Evolutionary conservation across 2,797 vertebrate species (phyloP), one percentile per base, ranked within the genome.

Genomic region (Sebastes cheni): DNA sequence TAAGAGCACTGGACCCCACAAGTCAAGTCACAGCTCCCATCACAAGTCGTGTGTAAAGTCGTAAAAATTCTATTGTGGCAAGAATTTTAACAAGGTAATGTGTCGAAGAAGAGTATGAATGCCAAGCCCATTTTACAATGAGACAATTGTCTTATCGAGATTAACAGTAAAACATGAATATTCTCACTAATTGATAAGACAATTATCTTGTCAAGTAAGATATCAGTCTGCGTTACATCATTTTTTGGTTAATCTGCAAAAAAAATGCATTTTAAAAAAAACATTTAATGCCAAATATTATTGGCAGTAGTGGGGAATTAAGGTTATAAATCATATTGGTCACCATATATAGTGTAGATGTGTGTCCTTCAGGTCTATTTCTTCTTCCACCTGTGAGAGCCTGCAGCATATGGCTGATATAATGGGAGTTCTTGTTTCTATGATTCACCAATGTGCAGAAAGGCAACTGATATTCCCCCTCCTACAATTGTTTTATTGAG

Each of bases 1-100:
- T 99, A 94, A 90, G 91, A 60, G 10, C 42, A 10, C 34, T 39
- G 68, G 73, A 83, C 80, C 77, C 67, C 90, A 81, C 81, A 72
- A 61, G 36, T 39, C 29, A 32, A 46, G 32, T 36, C 75, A 69
- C 81, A 72, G 50, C 81, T 66, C 42, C 6, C 11, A 23, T n/a
- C 72, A 67, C 50, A 70, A 55, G 64, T 70, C 36, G 18, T 42
- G 66, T 64, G 78, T 79, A 65, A 77, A 85, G 64, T 81, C 79
- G 67, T 77, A 83, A 84, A 85, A 81, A 25, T 25, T 52, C n/a
- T 27, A 55, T 52, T 58, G 55, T 72, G 65, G 64, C 67, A 52
- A 54, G 25, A 39, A 23, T 62, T 62, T 77, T 78, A 60, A 73
- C 29, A 55, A 71, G 34, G 13, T 59, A 54, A 61, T 12, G 42